Percentiles rank a stretch among this genome's conserved stretches.
phyloP scores from a whole-genome alignment of 2,113 vertebrate genomes.

The Macrotus californicus region DNA sequence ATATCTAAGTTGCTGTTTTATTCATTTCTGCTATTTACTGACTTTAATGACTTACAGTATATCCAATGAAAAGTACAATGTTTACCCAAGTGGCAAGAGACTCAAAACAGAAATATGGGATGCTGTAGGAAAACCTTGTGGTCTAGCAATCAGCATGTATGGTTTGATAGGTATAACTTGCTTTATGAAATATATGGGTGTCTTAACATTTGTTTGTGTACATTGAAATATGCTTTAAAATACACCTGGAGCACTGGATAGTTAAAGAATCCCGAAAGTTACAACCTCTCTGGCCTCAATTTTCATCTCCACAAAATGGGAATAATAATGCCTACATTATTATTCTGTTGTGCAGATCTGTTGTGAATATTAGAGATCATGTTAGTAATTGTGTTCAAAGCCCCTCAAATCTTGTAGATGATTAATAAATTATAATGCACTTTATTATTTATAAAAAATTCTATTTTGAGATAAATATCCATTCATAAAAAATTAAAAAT shows the following conservation, averaged over 20 bases:
- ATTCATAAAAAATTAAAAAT: constrained; percentile 31
- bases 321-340: neutral
- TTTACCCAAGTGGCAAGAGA: constrained; percentile 77
- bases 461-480: constrained; percentile 2
- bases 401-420: neutral
- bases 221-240: constrained; percentile 23
- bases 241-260: neutral
- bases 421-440: neutral
- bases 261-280: neutral
- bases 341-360: neutral
- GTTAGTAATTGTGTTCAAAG: neutral
- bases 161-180: constrained; percentile 58
- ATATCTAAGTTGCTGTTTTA: constrained; percentile 82
- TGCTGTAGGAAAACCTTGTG: constrained; percentile 65
- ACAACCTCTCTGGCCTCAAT: neutral
- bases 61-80: constrained; percentile 76
- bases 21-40: constrained; percentile 81
- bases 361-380: neutral
- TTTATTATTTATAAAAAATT: constrained; percentile 12
- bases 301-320: neutral
- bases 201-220: constrained; percentile 15
- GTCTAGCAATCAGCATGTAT: constrained; percentile 59
- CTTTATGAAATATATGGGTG: neutral
- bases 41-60: constrained; percentile 79
- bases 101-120: constrained; percentile 76